Evolutionary conservation across 2,888 invertebrate species (phyloP), one percentile per base, ranked within the genome.

Genomic region (Brachyptera risi): DNA sequence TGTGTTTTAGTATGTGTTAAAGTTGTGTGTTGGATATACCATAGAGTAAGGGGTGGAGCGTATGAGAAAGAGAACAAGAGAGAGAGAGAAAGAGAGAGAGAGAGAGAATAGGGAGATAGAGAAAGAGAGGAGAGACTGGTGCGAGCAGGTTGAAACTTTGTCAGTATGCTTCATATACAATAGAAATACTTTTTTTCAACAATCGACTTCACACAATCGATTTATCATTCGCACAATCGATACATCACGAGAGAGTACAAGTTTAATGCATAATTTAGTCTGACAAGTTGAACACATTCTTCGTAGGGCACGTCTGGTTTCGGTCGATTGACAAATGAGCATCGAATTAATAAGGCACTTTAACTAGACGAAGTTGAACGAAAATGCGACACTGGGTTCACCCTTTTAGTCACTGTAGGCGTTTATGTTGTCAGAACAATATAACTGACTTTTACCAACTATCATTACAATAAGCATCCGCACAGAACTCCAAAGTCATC

Each of bases 101-200:
- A 54, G 35, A 31, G 54, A 54, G 21, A 37, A 47, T 23, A n/a
- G 23, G 24, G 47, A 47, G 47, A 13, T n/a, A 47, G 47, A 47
- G 47, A 13, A 3, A 5, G 3, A 13, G 47, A 2, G 3, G 21
- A 23, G 24, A 3, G n/a, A 21, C 1, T 11, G 24, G 23, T 9
- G 24, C 24, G 47, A 24, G 23, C 47, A 47, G 47, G 47, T 47
- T 35, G 54, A 54, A 54, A 54, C 54, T 54, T 54, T 54, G 19
- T 24, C 23, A 37, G 54, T 23, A 15, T 54, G 44, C 35, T 35
- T 35, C 35, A 54, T 54, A 54, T 54, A 54, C 54, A 54, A 37
- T 35, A 54, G 54, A 54, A 54, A 54, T 51, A 37, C 35, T 35
- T 54, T 19, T 42, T 54, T 35, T 54, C 23, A 54, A 19, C 54